Evolutionary conservation across 1,140 invertebrate species (phyloP), one percentile per base, ranked within the genome.

Genomic region (Cherax quadricarinatus): DNA sequence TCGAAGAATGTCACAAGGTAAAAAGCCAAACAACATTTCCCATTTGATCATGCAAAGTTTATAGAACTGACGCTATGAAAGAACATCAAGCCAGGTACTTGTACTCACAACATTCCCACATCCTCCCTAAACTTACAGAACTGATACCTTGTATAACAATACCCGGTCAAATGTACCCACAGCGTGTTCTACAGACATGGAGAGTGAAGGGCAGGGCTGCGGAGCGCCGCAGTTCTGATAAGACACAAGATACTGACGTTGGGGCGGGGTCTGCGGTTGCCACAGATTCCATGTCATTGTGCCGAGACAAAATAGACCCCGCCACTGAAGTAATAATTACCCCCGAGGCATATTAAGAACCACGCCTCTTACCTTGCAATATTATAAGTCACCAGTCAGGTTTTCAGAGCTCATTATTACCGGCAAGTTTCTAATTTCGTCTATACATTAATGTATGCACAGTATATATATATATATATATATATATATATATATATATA

Each of bases 171-270:
- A 41, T 41, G 30, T 41, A 41, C 30, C 30, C 30, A 41, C 30
- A 2, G 30, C 30, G 30, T 41, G 30, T 41, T 41, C 30, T 41
- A 41, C 30, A 41, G 1, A 30, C 70, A 75, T n/a, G 30, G 30
- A 75, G 70, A 30, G 70, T 7, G 7, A 16, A 1, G 41, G 12
- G 7, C 51, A 7, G 79, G 79, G 30, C 48, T 81, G 41, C 49
- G 41, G 48, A n/a, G 48, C 79, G 79, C 79, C 48, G 79, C 51
- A 81, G 79, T 48, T 51, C 79, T 53, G 79, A 81, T 81, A 81
- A 81, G 48, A 81, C 79, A 51, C 14, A 48, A 81, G 51, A 18
- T 81, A 81, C 24, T 6, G 70, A 24, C 24, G 70, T n/a, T 30
- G n/a, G 70, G 24, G 70, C n/a, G 70, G 24, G 70, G 24, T 30